Evolutionary conservation across 2,797 vertebrate genomes (phyloP).

Genomic region (Euthynnus affinis): DNA sequence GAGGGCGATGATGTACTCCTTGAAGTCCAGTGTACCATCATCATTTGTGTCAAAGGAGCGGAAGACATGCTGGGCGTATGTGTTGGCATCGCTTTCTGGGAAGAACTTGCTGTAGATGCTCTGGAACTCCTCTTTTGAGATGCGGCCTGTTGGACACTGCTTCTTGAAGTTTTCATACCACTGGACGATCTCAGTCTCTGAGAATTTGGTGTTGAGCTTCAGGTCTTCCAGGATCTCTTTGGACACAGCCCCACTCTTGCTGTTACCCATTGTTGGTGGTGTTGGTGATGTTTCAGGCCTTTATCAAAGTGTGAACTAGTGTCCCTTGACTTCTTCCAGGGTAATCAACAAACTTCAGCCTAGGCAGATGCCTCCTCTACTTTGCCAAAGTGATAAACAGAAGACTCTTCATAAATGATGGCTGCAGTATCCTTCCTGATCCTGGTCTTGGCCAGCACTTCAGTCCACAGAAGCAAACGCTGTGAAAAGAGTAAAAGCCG

Average conservation of each 20-base stretch:
- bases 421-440: constrained; percentile 29
- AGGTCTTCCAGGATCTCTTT: constrained; percentile 87
- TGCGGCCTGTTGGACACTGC: constrained; percentile 84
- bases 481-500: constrained; percentile 64
- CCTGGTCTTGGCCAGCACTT: constrained; percentile 34
- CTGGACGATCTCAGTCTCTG: constrained; percentile 82
- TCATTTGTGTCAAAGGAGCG: constrained; percentile 87
- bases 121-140: constrained; percentile 81
- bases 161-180: constrained; percentile 87
- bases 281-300: constrained; percentile 18
- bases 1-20: constrained; percentile 87
- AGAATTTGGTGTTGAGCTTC: constrained; percentile 85
- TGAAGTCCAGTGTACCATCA: constrained; percentile 87
- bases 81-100: constrained; percentile 83
- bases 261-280: constrained; percentile 81
- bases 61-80: constrained; percentile 86
- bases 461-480: constrained; percentile 39
- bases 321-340: constrained; percentile 20
- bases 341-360: neutral
- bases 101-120: constrained; percentile 85
- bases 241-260: constrained; percentile 81
- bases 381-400: constrained; percentile 6
- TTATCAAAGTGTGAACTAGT: neutral
- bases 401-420: neutral
- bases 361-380: constrained; percentile 23